Evolutionary conservation across 2,797 vertebrate genomes (phyloP).

Genomic region (Sarcoramphus papa): DNA sequence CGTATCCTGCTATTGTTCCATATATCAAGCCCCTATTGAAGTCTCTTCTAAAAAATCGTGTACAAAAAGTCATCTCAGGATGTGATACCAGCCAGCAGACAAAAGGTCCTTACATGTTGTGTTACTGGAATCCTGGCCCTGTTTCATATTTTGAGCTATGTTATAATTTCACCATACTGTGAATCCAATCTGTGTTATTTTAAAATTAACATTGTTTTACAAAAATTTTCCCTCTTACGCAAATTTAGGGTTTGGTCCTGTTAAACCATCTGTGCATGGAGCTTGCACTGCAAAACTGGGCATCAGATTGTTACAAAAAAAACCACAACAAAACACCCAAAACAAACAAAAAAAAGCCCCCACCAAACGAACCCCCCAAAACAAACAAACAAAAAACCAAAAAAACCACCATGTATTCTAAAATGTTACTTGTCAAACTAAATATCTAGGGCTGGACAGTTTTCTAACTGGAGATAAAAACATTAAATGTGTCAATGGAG

Average conservation of each 20-base stretch:
- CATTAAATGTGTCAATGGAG: background rate
- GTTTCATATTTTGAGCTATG: background rate
- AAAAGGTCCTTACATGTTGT: conserved; percentile 22
- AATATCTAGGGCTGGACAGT: background rate
- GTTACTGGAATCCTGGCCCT: conserved; percentile 20
- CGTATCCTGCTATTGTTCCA: conserved; percentile 58
- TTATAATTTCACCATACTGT: background rate
- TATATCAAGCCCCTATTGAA: conserved; percentile 24
- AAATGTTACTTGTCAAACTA: background rate
- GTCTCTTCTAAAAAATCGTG: conserved; percentile 28
- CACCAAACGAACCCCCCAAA: background rate
- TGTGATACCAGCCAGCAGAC: conserved; percentile 45
- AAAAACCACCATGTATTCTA: background rate
- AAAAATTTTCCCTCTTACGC: background rate
- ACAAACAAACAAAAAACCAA: background rate
- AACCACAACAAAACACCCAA: background rate
- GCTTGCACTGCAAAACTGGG: background rate
- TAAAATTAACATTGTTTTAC: conserved; percentile 6
- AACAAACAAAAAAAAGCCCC: background rate
- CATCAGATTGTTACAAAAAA: background rate
- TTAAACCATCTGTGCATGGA: background rate
- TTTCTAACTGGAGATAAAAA: background rate
- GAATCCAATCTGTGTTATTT: background rate
- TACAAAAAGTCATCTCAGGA: conserved; percentile 34
- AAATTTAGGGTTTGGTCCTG: background rate